Conservation (phyloP, 2,888 invertebrate species). For the Sarcophaga caerulescens region DNA sequence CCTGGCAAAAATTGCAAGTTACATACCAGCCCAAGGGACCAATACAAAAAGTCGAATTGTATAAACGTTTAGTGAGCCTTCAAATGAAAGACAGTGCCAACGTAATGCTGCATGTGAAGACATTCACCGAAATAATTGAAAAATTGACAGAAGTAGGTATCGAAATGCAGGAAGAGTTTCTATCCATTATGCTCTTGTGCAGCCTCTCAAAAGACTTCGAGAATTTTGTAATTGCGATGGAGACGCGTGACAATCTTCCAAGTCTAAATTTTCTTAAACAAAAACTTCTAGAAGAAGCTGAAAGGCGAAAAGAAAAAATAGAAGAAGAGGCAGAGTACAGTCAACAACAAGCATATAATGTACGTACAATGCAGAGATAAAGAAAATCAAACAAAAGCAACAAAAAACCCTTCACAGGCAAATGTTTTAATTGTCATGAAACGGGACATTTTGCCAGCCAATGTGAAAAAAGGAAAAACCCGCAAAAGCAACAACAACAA, state of each 20-base stretch:
- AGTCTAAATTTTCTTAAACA: constrained; percentile 14
- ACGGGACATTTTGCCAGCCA: constrained; percentile 41
- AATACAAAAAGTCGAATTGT: constrained; percentile 57
- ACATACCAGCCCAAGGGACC: constrained; percentile 48
- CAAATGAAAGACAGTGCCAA: constrained; percentile 5
- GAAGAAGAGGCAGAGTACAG: constrained; percentile 2
- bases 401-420: constrained; percentile 52
- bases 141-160: constrained; percentile 42
- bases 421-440: constrained; percentile 46
- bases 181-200: constrained; percentile 35
- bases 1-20: constrained; percentile 49
- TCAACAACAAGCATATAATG: constrained; percentile 40
- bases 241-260: constrained; percentile 16
- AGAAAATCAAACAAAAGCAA: background rate
- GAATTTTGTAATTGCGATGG: constrained; percentile 24
- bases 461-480: constrained; percentile 40
- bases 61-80: constrained; percentile 49
- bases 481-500: constrained; percentile 46
- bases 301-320: constrained; percentile 40
- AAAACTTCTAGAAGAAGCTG: constrained; percentile 25
- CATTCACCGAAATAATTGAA: constrained; percentile 27
- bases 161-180: constrained; percentile 31
- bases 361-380: constrained; percentile 7
- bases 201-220: constrained; percentile 41
- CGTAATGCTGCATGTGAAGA: constrained; percentile 1